Percentiles rank a stretch among this genome's conserved stretches.
Evolutionary conservation across 64 coral and sea anemone genomes (phyloP).

Genomic region (Pocillopora damicornis): DNA sequence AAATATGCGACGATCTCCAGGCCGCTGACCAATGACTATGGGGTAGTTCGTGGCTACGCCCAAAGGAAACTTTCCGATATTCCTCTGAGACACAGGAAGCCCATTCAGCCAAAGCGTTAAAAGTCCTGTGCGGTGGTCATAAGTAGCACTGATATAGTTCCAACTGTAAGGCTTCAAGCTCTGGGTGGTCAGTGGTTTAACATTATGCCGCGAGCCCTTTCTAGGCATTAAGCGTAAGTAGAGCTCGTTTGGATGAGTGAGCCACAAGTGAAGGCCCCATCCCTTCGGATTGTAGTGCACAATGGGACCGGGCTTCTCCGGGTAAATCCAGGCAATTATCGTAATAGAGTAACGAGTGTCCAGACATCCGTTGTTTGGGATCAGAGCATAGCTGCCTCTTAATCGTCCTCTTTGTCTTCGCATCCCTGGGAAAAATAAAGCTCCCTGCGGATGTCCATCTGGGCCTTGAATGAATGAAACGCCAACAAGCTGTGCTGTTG

Average conservation of each 20-base stretch:
- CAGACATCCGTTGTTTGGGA: constrained; percentile 82
- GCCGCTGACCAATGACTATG: constrained; percentile 65
- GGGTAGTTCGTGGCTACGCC: constrained; percentile 75
- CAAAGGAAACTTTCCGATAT: constrained; percentile 41
- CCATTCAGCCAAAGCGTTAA: constrained; percentile 73
- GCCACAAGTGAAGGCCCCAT: constrained; percentile 79
- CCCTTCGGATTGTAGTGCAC: constrained; percentile 65
- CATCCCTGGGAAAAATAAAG: constrained; percentile 54
- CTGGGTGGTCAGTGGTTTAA: constrained; percentile 32
- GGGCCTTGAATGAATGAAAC: constrained; percentile 57
- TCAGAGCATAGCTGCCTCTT: constrained; percentile 48
- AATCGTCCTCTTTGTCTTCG: neutral
- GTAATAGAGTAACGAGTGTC: constrained; percentile 81
- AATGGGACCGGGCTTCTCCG: constrained; percentile 73
- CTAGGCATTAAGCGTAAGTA: constrained; percentile 74
- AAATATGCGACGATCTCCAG: constrained; percentile 69
- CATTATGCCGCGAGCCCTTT: constrained; percentile 5
- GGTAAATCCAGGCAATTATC: constrained; percentile 82
- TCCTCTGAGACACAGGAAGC: constrained; percentile 56
- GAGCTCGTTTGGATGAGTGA: constrained; percentile 59
- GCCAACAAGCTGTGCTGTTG: constrained; percentile 45
- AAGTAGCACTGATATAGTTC: constrained; percentile 80
- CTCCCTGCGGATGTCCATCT: constrained; percentile 63
- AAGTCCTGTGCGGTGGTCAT: constrained; percentile 52
- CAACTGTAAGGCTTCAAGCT: constrained; percentile 50